These are phyloP conservation scores for Emberiza fucata DNA, from an alignment of 2,113 vertebrate genomes.

Conservation along the genomic window DNA sequence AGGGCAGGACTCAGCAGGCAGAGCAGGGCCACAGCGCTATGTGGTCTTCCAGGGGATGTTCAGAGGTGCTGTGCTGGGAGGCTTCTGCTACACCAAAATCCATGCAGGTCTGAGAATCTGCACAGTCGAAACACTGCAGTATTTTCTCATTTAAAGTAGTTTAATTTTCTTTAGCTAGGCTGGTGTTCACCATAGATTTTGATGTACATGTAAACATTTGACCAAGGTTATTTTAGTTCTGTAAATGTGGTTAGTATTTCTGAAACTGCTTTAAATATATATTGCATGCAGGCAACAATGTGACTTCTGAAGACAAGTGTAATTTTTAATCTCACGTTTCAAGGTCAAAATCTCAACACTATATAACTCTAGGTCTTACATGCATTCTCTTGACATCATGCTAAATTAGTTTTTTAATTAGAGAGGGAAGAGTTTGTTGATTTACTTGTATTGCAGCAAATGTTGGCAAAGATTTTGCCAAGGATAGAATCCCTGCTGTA, in stretches of 20 bases:
- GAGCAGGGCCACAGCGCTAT: accelerated
- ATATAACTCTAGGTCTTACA: background rate
- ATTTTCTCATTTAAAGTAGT: background rate
- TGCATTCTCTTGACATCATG: background rate
- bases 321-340: background rate
- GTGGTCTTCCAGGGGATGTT: background rate
- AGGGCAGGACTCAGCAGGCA: background rate
- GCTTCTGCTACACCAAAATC: background rate
- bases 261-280: background rate
- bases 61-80: background rate
- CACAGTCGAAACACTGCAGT: background rate
- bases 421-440: background rate
- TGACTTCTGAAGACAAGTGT: background rate
- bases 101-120: background rate
- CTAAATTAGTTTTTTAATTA: background rate
- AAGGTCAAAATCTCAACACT: background rate
- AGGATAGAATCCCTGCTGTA: background rate
- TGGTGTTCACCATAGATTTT: background rate
- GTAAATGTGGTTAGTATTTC: background rate
- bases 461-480: background rate
- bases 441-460: background rate
- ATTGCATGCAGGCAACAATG: background rate
- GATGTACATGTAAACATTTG: accelerated
- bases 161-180: background rate
- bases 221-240: background rate